phyloP scores from a whole-genome alignment of 2,113 vertebrate genomes.

The rabbit (Oryctolagus cuniculus) region DNA sequence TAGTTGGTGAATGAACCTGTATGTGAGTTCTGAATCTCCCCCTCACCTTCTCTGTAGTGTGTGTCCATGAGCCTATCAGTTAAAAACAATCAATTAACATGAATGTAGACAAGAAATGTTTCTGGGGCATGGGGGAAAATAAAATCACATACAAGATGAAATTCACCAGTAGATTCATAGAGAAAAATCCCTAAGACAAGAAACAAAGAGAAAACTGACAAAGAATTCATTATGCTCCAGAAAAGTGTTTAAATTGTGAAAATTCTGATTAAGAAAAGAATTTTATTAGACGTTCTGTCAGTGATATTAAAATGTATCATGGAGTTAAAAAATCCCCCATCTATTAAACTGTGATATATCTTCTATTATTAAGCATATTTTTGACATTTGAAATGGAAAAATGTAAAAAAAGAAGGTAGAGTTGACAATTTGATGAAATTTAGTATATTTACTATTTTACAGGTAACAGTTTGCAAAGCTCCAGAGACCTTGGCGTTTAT shows the following conservation, averaged over 20 bases:
- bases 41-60: too few species aligned
- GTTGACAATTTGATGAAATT: background rate
- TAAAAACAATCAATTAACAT: too few species aligned
- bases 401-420: background rate
- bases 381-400: background rate
- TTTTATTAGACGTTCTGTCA: background rate
- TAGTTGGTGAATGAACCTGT: too few species aligned
- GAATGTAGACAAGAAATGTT: background rate
- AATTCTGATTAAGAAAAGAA: background rate
- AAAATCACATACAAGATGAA: background rate
- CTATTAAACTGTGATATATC: background rate
- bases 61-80: too few species aligned
- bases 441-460: background rate
- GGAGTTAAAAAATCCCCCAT: background rate
- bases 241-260: background rate
- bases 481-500: background rate
- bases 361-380: background rate
- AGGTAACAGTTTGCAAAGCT: background rate
- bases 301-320: background rate
- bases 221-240: background rate
- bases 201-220: background rate
- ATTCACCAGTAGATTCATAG: background rate
- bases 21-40: too few species aligned
- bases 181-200: background rate
- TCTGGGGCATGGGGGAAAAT: fast-evolving